A percentile compares a stretch with the other conserved stretches of the same genome.
These are phyloP conservation scores for Clistopyga incitator DNA, from an alignment of 2,888 invertebrate genomes.

Conservation along the genomic window DNA sequence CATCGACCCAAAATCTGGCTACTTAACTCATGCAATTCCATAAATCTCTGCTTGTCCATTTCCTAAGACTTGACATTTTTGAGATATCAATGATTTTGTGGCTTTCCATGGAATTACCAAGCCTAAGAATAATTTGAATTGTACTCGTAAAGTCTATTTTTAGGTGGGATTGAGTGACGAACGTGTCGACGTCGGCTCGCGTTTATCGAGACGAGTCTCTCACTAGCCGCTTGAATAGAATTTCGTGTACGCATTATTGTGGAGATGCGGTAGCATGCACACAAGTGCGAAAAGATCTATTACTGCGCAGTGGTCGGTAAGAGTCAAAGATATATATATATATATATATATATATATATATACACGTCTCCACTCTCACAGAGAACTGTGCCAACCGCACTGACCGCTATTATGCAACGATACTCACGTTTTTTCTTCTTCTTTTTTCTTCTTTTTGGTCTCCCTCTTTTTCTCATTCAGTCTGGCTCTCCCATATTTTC, in stretches of 20 bases:
- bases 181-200: too few species aligned
- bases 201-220: conserved; percentile 30
- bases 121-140: too few species aligned
- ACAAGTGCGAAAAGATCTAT: conserved; percentile 59
- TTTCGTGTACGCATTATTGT: conserved; percentile 56
- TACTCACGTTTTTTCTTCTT: conserved; percentile 67
- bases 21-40: too few species aligned
- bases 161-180: too few species aligned
- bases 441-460: too few species aligned
- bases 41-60: too few species aligned
- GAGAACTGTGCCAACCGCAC: conserved; percentile 76
- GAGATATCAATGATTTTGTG: too few species aligned
- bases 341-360: too few species aligned
- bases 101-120: too few species aligned
- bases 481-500: conserved; percentile 39
- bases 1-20: too few species aligned
- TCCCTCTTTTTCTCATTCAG: conserved; percentile 48
- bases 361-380: conserved; percentile 56
- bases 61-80: too few species aligned
- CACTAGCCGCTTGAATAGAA: conserved; percentile 40
- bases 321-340: conserved; percentile 19
- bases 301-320: conserved; percentile 36
- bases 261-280: conserved; percentile 60
- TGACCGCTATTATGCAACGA: conserved; percentile 76
- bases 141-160: too few species aligned